Evolutionary conservation across 2,888 invertebrate genomes (phyloP).

Genomic region (Copidosoma aretas): DNA sequence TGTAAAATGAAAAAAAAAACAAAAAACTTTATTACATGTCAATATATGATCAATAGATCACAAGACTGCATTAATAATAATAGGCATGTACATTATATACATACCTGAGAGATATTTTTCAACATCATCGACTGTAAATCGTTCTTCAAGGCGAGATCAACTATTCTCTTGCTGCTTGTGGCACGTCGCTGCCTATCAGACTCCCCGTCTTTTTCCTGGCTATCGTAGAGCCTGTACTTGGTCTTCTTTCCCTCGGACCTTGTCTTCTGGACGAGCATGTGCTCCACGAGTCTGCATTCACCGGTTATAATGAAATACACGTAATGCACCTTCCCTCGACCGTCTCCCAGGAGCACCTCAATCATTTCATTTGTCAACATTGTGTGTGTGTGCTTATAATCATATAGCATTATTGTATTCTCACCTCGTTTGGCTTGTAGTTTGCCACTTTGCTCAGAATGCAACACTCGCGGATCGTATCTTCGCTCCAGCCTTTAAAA

Average conservation of each 20-base stretch:
- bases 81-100: not conserved
- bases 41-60: not conserved
- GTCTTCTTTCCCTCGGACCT: conserved; percentile 56
- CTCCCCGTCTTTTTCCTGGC: not conserved
- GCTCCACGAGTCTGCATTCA: conserved; percentile 69
- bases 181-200: conserved; percentile 5
- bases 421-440: conserved; percentile 66
- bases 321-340: conserved; percentile 57
- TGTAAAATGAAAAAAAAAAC: not conserved
- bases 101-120: conserved; percentile 5
- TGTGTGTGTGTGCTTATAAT: not conserved
- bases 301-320: conserved; percentile 69
- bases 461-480: conserved; percentile 70
- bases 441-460: conserved; percentile 70
- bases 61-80: too few species aligned
- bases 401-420: conserved; percentile 43
- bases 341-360: conserved; percentile 57
- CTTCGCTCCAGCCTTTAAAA: conserved; percentile 69
- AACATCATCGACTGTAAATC: conserved; percentile 3
- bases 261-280: conserved; percentile 63
- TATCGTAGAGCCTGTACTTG: conserved; percentile 64
- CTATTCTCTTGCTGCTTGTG: conserved; percentile 7
- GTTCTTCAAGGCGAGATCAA: not conserved
- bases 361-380: not conserved
- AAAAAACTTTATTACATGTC: too few species aligned